Conservation (phyloP, 2,113 vertebrate genomes). For the Hymenochirus boettgeri region DNA sequence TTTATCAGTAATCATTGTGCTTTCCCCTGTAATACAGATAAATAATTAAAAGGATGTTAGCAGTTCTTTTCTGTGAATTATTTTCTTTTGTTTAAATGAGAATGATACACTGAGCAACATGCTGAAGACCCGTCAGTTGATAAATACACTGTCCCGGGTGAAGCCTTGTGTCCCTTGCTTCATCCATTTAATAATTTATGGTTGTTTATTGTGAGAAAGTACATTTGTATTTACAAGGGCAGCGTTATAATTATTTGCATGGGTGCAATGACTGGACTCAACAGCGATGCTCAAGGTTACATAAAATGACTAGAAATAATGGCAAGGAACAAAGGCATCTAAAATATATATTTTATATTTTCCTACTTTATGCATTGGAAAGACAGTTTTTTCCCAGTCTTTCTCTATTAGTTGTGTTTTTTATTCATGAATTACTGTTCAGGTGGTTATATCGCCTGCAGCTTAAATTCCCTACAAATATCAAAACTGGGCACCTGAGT, state of each 20-base stretch:
- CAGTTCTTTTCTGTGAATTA: too few relatives aligned
- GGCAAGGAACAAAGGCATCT: conserved; percentile 24
- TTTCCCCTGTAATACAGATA: neutral
- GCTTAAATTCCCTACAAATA: conserved; percentile 64
- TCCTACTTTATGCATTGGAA: conserved; percentile 19
- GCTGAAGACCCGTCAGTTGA: neutral
- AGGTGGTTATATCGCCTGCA: conserved; percentile 55
- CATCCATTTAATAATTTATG: conserved; percentile 18
- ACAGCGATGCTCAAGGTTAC: conserved; percentile 30
- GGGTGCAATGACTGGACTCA: conserved; percentile 12
- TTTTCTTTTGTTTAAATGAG: too few relatives aligned
- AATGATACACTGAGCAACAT: too few relatives aligned
- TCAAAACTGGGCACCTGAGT: conserved; percentile 67
- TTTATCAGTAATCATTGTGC: too few relatives aligned
- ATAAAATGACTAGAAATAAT: conserved; percentile 32
- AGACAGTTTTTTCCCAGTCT: conserved; percentile 1
- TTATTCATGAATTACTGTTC: conserved; percentile 64
- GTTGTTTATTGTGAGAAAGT: neutral
- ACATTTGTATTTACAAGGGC: conserved; percentile 32
- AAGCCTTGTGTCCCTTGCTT: neutral
- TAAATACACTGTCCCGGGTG: conserved; percentile 2
- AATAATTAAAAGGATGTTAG: conserved; percentile 5
- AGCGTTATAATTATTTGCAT: conserved; percentile 20
- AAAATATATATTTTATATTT: conserved; percentile 17
- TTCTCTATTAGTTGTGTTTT: conserved; percentile 47